Evolutionary conservation across 2,888 invertebrate genomes (phyloP), one percentile per base, ranked within the genome.

Genomic region (Polymixis lichenea): DNA sequence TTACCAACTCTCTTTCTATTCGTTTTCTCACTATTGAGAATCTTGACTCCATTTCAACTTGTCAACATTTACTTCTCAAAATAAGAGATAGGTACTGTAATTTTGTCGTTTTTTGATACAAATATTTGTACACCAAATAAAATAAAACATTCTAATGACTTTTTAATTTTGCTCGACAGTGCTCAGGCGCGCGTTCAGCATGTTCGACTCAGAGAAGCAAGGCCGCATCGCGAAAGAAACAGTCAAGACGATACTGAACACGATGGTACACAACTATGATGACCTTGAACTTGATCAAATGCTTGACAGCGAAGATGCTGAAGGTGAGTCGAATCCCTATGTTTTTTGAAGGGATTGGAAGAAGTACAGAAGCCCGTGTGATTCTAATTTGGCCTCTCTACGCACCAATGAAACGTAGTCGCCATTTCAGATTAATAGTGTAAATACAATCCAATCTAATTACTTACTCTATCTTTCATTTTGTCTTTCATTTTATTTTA

Each of bases 181-280:
- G 97, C 97, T 98, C 79, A 97, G 97, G 88, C 97, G 98, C 89
- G 98, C 98, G 32, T 98, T 98, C 97, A 97, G 98, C 91, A 98
- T 98, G 98, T 98, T 98, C 95, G 98, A 98, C 94, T 98, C 98
- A 43, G 97, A 97, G 89, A 98, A 98, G 91, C 97, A 97, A 86
- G 98, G 98, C 53, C 97, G 97, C 88, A 98, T 98, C 77, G 98
- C 98, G 89, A 98, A 98, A 90, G 98, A 98, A 90, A 98, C 98
- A 91, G 98, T 98, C 3, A 96, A 98, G 56, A 98, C 98, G 55
- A 98, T 98, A 88, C 97, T 98, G 68, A 98, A 98, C 93, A 98
- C 98, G 4, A 97, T 98, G 95, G 98, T 98, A 49, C 98, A 98
- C 91, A 97, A 97, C 87, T 98, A 97, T 89, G 98, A 98, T 88